Base-by-base conservation (phyloP, 2,113 vertebrate species). In the Ellobius talpinus region DNA sequence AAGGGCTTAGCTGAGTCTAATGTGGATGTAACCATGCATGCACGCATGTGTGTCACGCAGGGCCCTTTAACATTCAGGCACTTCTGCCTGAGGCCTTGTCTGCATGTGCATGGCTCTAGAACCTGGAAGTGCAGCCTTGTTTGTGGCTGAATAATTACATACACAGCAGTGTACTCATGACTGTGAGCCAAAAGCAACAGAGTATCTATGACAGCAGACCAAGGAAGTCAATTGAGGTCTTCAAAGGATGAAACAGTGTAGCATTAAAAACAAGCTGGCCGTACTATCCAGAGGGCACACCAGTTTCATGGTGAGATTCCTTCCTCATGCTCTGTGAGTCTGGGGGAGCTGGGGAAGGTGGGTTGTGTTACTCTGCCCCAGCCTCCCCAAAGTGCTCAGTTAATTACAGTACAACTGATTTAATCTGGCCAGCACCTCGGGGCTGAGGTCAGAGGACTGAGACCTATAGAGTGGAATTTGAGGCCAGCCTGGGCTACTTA, bases 161-260 rank as follows among this genome's bases (percentile, higher is more conserved):
- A 31, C n/a, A 42, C 3, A 6, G 14, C 58, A 31, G 13, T 63
- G 81, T 42, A 26, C 14, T 11, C 19, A 17, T 17, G 68, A 16
- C 19, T 14, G 45, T 11, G 4, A 19, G 10, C 36, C 2, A 4
- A 33, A 66, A 65, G n/a, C 58, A 11, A 23, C 7, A 31, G 39
- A 16, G 11, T 21, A 21, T 9, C 82, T 70, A 29, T 0, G 29
- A 12, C 13, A 17, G 77, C 61, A 55, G n/a, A 33, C 6, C 1
- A 0, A 55, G 29, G 21, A 12, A 21, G 29, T 31, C 33, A 3
- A 7, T 0, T 5, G 24, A 3, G 39, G 55, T 45, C 26, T 58
- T 23, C 81, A 45, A 9, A 42, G 12, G 26, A 31, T 29, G 23
- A 36, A 6, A 11, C 23, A 26, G 39, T 2, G 7, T 13, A 52